A percentile compares a stretch with the other conserved stretches of the same genome.
Evolutionary conservation across 2,113 vertebrate species (phyloP).

Genomic region (Stigmatopora nigra): DNA sequence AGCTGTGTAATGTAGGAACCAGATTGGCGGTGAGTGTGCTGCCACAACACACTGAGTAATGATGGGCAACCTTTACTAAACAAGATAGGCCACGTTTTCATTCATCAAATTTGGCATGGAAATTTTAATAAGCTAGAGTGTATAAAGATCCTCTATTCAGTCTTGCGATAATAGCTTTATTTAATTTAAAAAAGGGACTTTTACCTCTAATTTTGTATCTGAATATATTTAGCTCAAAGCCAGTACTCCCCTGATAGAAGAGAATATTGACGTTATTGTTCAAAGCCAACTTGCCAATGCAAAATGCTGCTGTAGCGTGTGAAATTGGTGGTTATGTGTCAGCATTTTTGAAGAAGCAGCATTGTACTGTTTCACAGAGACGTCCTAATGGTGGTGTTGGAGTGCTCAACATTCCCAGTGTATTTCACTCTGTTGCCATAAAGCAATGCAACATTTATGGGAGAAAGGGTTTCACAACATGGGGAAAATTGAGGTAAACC

Average conservation of each 20-base stretch:
- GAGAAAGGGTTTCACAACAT: too few relatives aligned
- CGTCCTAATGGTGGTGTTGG: neutral
- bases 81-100: conserved; percentile 29
- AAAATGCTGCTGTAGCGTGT: neutral
- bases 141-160: too few relatives aligned
- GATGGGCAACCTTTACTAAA: conserved; percentile 31
- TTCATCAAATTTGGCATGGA: neutral
- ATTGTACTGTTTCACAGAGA: neutral
- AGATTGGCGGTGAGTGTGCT: conserved; percentile 47
- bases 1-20: conserved; percentile 31
- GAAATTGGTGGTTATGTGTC: neutral
- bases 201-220: neutral
- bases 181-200: too few relatives aligned
- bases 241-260: neutral
- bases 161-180: too few relatives aligned
- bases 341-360: neutral
- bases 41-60: conserved; percentile 57
- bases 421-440: neutral
- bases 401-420: neutral
- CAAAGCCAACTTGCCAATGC: neutral
- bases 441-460: neutral
- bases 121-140: too few relatives aligned
- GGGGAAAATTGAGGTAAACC: too few relatives aligned
- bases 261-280: neutral
- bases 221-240: neutral